Evolutionary conservation across 2,797 vertebrate genomes (phyloP), one percentile per base, ranked within the genome.

Genomic region (Euthynnus affinis): DNA sequence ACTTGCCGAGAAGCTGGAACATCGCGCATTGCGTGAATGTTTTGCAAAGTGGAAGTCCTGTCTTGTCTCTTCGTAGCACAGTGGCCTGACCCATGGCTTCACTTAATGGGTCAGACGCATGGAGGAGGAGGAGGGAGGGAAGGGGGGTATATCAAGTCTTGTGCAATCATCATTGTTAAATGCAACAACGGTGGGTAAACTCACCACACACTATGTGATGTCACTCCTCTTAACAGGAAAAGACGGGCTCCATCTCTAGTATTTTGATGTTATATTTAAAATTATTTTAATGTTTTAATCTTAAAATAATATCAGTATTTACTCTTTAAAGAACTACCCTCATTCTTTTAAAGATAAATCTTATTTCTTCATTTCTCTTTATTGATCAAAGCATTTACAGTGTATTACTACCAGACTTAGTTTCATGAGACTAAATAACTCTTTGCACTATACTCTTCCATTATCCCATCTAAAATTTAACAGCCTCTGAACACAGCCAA

Each of bases 401-500:
- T 58, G 40, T 14, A 5, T 42, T 14, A 18, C n/a, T 10, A 40
- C 2, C 46, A 56, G 56, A n/a, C n/a, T 6, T 9, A 32, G 53
- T 63, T 79, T 75, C 18, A 55, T 20, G n/a, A 69, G 63, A 64
- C 56, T 59, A n/a, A 76, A 82, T 10, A 71, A 78, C 34, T 71
- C 40, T 49, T 70, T 62, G 7, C 57, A 1, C 68, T 25, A 1
- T 7, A 37, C 44, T 81, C 60, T 32, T 74, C 56, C 68, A 77
- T 84, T 63, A 64, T 66, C 70, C 37, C 57, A 49, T 82, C 71
- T 78, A 49, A 81, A 78, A 82, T 59, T 65, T 29, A 78, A 71
- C 78, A 78, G 63, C 75, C 62, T 62, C n/a, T 69, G 70, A 73
- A 63, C 32, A 27, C 56, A 68, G 76, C 65, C 69, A 76, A 40